Percentiles rank a stretch among this genome's conserved stretches.
Evolutionary conservation across 2,113 vertebrate species (phyloP).

Genomic region (Nycticebus coucang): DNA sequence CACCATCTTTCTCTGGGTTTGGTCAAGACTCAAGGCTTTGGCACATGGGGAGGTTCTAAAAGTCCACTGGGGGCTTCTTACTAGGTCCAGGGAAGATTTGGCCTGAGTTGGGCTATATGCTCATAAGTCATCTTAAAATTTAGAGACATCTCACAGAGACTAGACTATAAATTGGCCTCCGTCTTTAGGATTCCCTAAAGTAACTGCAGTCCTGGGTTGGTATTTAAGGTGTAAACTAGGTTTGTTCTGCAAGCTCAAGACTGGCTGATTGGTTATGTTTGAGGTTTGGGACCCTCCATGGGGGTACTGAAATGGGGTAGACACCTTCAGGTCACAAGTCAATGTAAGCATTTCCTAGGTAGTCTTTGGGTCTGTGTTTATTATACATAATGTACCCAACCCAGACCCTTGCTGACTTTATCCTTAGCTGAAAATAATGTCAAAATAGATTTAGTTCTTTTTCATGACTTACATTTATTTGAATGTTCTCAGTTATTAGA

Average conservation of each 20-base stretch:
- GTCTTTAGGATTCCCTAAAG: neutral
- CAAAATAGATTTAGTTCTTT: neutral
- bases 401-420: neutral
- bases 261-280: neutral
- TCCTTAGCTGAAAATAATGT: neutral
- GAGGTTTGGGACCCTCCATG: neutral
- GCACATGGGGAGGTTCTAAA: neutral
- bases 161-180: neutral
- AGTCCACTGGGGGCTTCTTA: neutral
- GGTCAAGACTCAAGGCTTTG: neutral
- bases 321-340: neutral
- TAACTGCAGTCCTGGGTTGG: neutral
- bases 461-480: neutral
- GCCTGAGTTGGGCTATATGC: neutral
- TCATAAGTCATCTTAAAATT: neutral
- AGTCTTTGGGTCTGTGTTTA: neutral
- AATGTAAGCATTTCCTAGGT: neutral
- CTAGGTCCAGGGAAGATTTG: neutral
- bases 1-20: neutral
- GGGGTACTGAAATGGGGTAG: neutral
- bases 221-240: neutral
- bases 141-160: neutral
- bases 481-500: neutral
- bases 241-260: neutral
- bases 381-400: neutral